Conservation (phyloP, 2,797 vertebrate genomes). For the Chromobotia macracanthus region DNA sequence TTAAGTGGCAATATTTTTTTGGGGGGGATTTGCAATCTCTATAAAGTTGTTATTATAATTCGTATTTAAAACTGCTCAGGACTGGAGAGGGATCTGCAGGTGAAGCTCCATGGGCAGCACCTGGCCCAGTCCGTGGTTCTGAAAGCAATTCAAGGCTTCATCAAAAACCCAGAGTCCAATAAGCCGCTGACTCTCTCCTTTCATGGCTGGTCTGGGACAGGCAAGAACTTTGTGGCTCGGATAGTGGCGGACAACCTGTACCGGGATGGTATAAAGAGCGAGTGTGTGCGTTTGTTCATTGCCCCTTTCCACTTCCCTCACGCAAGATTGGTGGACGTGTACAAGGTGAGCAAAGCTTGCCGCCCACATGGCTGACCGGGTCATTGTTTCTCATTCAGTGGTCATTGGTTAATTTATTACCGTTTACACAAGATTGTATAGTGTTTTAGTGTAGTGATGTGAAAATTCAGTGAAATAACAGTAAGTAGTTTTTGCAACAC, state of each 20-base stretch:
- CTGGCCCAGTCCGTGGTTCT: slow-evolving; percentile 83
- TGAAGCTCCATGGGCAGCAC: slow-evolving; percentile 91
- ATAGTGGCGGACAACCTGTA: slow-evolving; percentile 89
- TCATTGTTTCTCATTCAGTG: neutral
- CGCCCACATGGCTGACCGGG: neutral
- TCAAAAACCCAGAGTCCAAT: slow-evolving; percentile 78
- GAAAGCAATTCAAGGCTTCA: slow-evolving; percentile 80
- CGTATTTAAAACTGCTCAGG: slow-evolving; percentile 70
- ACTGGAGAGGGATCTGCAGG: slow-evolving; percentile 80
- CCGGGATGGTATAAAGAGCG: slow-evolving; percentile 86
- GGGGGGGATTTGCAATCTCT: no score
- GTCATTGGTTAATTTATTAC: slow-evolving; percentile 4
- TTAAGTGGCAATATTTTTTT: no score
- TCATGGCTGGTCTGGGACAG: slow-evolving; percentile 96
- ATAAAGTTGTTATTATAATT: neutral
- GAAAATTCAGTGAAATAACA: no score
- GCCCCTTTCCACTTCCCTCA: slow-evolving; percentile 93
- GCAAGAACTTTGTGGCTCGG: slow-evolving; percentile 93
- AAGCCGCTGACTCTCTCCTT: slow-evolving; percentile 91
- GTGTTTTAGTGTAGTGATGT: neutral
- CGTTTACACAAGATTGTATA: neutral
- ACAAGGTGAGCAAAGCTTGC: slow-evolving; percentile 81
- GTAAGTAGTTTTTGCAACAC: slow-evolving; percentile 12
- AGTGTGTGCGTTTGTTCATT: slow-evolving; percentile 89
- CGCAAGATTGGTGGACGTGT: slow-evolving; percentile 81